phyloP scores from a whole-genome alignment of 2,113 vertebrate species.

The Myotis brandtii region DNA sequence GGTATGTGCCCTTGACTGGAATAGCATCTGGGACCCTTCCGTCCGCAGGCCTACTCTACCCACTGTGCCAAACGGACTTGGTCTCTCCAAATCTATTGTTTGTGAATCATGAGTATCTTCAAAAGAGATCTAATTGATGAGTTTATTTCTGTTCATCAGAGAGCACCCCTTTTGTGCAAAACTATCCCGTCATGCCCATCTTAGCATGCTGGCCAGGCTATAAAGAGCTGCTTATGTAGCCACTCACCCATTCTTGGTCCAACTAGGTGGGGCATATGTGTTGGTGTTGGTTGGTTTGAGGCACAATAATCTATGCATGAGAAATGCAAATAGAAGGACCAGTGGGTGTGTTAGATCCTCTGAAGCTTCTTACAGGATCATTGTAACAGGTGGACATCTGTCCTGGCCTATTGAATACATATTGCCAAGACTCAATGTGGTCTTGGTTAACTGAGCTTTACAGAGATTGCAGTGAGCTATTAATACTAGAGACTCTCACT shows the following conservation, averaged over 20 bases:
- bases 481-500: background rate
- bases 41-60: too few relatives aligned
- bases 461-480: background rate
- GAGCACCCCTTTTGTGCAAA: background rate
- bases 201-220: background rate
- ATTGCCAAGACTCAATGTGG: background rate
- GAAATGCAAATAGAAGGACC: background rate
- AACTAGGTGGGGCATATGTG: background rate
- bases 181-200: background rate
- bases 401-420: background rate
- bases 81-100: background rate
- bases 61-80: too few relatives aligned
- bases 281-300: background rate
- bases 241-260: background rate
- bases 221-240: background rate
- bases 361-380: background rate
- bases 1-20: too few relatives aligned
- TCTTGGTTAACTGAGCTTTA: constrained; percentile 1
- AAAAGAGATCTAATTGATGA: background rate
- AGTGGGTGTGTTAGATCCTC: rapidly evolving
- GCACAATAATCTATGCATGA: background rate
- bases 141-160: background rate
- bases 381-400: background rate
- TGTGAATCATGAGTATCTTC: background rate
- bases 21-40: too few relatives aligned